phyloP scores from a whole-genome alignment of 2,888 invertebrate genomes.

The Gandaritis pyraliata region DNA sequence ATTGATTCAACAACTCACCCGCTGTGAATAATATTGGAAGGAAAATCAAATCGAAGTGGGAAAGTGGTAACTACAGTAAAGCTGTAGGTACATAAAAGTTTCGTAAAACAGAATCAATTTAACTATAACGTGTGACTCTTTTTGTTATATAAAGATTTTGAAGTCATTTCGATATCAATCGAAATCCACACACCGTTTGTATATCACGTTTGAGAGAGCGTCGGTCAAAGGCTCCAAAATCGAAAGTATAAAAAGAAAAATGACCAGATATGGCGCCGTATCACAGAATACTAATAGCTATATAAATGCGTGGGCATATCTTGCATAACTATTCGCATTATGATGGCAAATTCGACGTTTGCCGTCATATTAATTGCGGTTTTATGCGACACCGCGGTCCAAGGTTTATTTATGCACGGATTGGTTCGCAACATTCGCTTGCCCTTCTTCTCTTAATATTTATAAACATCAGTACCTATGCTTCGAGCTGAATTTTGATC shows the following conservation, averaged over 20 bases:
- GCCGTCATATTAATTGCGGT: constrained; percentile 53
- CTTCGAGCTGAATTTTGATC: too few species aligned
- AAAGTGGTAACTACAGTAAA: constrained; percentile 14
- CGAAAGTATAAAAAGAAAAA: constrained; percentile 23
- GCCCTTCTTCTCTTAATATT: constrained; percentile 13
- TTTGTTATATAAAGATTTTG: background rate
- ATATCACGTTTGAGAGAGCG: background rate
- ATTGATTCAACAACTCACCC: constrained; percentile 64
- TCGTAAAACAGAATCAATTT: constrained; percentile 9
- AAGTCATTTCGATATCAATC: background rate
- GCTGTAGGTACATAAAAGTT: constrained; percentile 18
- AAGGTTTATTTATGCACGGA: constrained; percentile 57
- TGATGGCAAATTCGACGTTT: constrained; percentile 53
- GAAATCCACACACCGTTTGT: background rate
- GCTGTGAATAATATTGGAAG: constrained; percentile 62
- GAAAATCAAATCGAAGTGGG: constrained; percentile 35
- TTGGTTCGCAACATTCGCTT: constrained; percentile 32
- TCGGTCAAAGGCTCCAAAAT: constrained; percentile 12
- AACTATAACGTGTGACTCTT: background rate
- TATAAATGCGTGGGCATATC: constrained; percentile 26
- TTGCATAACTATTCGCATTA: constrained; percentile 39
- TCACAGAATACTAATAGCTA: constrained; percentile 22
- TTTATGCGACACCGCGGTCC: constrained; percentile 52
- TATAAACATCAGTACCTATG: too few species aligned
- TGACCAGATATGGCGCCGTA: constrained; percentile 21